These are phyloP conservation scores for Lepus americanus DNA, from an alignment of 2,113 vertebrate species.

Conservation along the genomic window DNA sequence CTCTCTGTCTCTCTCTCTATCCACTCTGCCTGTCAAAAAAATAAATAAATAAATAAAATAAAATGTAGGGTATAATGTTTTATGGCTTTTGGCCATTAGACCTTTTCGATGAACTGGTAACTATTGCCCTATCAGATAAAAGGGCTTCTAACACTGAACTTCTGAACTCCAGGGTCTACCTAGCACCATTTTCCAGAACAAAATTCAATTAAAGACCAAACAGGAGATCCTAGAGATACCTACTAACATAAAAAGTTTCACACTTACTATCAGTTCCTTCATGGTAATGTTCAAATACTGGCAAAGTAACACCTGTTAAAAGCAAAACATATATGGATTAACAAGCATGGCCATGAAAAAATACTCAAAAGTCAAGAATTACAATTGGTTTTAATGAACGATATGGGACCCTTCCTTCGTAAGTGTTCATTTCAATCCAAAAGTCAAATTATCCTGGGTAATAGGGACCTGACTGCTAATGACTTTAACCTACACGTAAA, in stretches of 20 bases:
- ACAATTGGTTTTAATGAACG: not conserved
- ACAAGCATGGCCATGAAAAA: not conserved
- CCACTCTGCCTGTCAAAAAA: too few species aligned
- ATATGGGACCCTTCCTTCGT: constrained; percentile 33
- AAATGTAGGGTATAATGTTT: constrained; percentile 42
- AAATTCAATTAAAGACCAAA: constrained; percentile 38
- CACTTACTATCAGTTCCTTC: constrained; percentile 99
- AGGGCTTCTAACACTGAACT: not conserved
- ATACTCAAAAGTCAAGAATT: constrained; percentile 53
- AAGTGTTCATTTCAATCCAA: constrained; percentile 47
- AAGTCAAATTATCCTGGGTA: constrained; percentile 23
- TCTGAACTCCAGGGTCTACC: not conserved
- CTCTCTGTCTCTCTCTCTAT: too few species aligned
- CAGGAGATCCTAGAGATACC: not conserved
- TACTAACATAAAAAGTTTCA: not conserved
- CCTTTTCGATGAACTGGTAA: constrained; percentile 35
- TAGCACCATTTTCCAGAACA: not conserved
- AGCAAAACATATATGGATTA: constrained; percentile 15
- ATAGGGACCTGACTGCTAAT: not conserved
- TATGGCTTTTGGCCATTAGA: not conserved
- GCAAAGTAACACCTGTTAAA: constrained; percentile 95
- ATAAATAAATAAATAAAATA: constrained; percentile 47
- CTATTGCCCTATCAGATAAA: not conserved
- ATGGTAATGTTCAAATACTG: constrained; percentile 99
- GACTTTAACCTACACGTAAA: constrained; percentile 26